Evolutionary conservation across 2,797 vertebrate species (phyloP), one percentile per base, ranked within the genome.

Genomic region (Poeciliopsis gracilis): DNA sequence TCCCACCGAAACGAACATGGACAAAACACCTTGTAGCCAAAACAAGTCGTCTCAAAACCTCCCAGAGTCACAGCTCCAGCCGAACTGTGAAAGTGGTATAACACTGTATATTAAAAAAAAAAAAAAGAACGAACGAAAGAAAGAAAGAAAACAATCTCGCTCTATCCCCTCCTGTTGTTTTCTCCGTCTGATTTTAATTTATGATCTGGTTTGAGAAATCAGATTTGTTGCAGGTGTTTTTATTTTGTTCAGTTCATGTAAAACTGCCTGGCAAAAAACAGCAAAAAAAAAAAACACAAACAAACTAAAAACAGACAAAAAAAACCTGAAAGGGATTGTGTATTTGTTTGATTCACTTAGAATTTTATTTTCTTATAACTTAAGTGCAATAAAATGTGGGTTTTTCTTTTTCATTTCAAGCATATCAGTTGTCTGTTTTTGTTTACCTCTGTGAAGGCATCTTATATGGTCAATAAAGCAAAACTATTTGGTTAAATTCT

Each of bases 301-400:
- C 94, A 94, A 95, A 97, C 96, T 97, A 96, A 97, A 97, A 97
- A 97, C 96, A 96, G 97, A 97, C 84, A 94, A 91, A 94, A 94
- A 67, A 67, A 67, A 69, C 97, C 96, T 98, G 97, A 98, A 99
- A 99, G 97, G 98, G 98, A 98, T 98, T 99, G 97, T 99, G 97
- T 98, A 97, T 99, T 97, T 97, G 97, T 98, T 99, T 99, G 97
- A 98, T 98, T 99, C 97, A 99, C 97, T 98, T 99, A 99, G 98
- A 99, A 99, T 99, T 99, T 99, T 99, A 99, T 99, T 99, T 99
- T 99, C 97, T 98, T 99, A 99, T 99, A 99, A 99, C 97, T 99
- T 99, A 99, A 99, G 98, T 99, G 98, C 98, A 99, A 99, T 99
- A 99, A 99, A 99, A 99, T 97, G 98, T 99, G 95, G 94, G 94